Conservation (phyloP, 1,140 invertebrate species). For the Tribolium madens region DNA sequence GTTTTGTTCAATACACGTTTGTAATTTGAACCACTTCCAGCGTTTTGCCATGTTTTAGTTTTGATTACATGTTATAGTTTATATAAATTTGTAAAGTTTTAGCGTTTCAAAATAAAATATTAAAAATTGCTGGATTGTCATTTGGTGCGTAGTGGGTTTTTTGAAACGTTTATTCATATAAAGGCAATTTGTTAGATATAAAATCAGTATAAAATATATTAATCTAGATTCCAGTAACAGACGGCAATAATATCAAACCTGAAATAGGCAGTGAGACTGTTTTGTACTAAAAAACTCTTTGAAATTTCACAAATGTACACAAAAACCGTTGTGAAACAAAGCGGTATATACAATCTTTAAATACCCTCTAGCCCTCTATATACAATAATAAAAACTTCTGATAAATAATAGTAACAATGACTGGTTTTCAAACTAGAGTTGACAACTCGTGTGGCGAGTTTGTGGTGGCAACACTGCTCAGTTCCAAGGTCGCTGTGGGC, state of each 20-base stretch:
- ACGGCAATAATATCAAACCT: conserved; percentile 38
- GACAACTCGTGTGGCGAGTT: conserved; percentile 77
- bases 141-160: not conserved
- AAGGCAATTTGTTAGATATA: conserved; percentile 47
- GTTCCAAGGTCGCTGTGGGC: conserved; percentile 73
- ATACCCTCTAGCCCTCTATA: conserved; percentile 21
- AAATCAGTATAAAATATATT: conserved; percentile 42
- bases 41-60: conserved; percentile 7
- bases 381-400: conserved; percentile 35
- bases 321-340: conserved; percentile 40
- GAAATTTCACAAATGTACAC: conserved; percentile 49
- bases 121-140: not conserved
- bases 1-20: not conserved
- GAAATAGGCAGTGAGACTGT: conserved; percentile 51
- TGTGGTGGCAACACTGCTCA: conserved; percentile 75
- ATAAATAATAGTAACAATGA: conserved; percentile 48
- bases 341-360: conserved; percentile 35
- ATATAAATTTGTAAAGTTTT: not conserved
- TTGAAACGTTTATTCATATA: conserved; percentile 44
- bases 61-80: not conserved
- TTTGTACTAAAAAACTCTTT: conserved; percentile 57
- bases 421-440: conserved; percentile 71
- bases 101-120: not conserved
- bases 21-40: conserved; percentile 7
- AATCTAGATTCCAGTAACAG: conserved; percentile 46